Conservation (phyloP, 2,888 invertebrate genomes). For the Diarsia mendica region DNA sequence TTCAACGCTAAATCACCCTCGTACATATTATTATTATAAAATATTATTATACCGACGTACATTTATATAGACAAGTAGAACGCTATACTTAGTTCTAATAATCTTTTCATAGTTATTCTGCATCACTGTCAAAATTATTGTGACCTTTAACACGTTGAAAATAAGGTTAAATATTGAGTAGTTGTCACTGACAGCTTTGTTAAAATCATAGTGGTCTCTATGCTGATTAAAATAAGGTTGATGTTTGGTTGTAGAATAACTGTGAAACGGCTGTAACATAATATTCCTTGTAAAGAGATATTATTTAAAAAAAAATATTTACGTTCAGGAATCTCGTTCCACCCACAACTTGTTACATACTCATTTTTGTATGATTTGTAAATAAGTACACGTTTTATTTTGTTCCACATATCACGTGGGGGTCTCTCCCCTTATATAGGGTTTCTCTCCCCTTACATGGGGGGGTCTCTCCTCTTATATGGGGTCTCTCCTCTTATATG, state of each 20-base stretch:
- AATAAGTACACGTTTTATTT: conserved; percentile 75
- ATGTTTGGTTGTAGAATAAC: neutral
- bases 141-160: neutral
- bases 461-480: neutral
- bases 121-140: neutral
- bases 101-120: neutral
- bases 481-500: too few relatives aligned
- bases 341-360: conserved; percentile 78
- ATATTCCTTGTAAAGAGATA: conserved; percentile 62
- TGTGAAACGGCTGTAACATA: conserved; percentile 22
- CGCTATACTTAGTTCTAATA: conserved; percentile 57
- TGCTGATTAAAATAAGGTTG: neutral
- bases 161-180: neutral
- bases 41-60: conserved; percentile 48
- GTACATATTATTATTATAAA: conserved; percentile 39
- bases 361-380: conserved; percentile 81
- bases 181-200: neutral
- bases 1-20: conserved; percentile 31
- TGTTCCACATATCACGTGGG: conserved; percentile 78
- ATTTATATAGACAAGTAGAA: conserved; percentile 46
- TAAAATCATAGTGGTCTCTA: neutral
- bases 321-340: conserved; percentile 71
- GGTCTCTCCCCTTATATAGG: neutral
- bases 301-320: conserved; percentile 52
- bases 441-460: neutral